phyloP scores from a whole-genome alignment of 2,888 invertebrate genomes.

The Drosophila tanythrix region DNA sequence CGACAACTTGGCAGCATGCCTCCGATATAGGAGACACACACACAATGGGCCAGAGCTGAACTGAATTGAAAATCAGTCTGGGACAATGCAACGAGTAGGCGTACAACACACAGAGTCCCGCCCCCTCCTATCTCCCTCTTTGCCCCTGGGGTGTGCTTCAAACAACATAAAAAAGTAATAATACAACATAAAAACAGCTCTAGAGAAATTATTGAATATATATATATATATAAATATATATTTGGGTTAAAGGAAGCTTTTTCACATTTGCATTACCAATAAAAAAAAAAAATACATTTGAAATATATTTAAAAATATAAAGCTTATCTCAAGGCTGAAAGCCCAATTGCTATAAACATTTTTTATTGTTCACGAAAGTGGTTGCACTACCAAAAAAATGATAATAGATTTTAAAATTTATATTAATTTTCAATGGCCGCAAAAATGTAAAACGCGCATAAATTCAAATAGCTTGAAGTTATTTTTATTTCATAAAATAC shows the following conservation, averaged over 20 bases:
- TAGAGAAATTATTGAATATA: slow-evolving; percentile 8
- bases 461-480: not conserved
- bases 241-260: not conserved
- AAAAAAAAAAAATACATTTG: not conserved
- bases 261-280: not conserved
- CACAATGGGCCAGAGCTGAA: slow-evolving; percentile 29
- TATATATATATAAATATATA: not conserved
- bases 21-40: slow-evolving; percentile 54
- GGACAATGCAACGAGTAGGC: slow-evolving; percentile 8
- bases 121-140: too few relatives aligned
- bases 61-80: slow-evolving; percentile 40
- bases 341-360: not conserved
- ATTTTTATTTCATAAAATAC: not conserved
- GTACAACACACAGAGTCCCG: not conserved
- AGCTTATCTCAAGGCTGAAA: not conserved
- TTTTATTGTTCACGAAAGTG: not conserved
- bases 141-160: slow-evolving; percentile 1
- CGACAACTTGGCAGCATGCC: slow-evolving; percentile 39
- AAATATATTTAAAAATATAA: not conserved
- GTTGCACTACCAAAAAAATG: not conserved
- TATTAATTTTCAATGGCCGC: not conserved
- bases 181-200: slow-evolving; percentile 7
- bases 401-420: not conserved
- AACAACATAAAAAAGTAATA: not conserved
- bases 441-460: not conserved